Evolutionary conservation across 2,888 invertebrate species (phyloP), one percentile per base, ranked within the genome.

Genomic region (Apodemia arnacis): DNA sequence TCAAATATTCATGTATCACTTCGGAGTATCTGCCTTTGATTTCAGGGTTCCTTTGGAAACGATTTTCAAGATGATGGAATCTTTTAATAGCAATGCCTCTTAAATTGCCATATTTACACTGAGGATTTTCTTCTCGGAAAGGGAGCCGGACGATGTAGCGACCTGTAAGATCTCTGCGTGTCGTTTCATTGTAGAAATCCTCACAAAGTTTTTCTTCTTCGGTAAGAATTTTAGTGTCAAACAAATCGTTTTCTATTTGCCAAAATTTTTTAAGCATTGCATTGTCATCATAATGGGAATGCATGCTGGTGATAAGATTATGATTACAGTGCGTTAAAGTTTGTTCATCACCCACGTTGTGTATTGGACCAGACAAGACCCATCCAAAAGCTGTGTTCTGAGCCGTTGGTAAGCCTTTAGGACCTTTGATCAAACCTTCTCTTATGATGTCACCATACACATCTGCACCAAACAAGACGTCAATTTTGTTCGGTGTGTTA

Each of bases 31-130:
- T 18, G 4, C 15, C 2, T 38, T 73, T 79, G 3, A 70, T 3
- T 6, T 79, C 74, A 8, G 81, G 75, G 15, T 27, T 31, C 34
- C 49, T 81, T 3, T 11, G n/a, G 18, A 75, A 66, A 44, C 69
- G 74, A 27, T 66, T 38, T 66, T 81, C 81, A 73, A 81, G 59
- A 38, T 41, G 15, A 4, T 38, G 59, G 11, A 81, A 81, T 75
- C 69, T 41, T 63, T 54, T 63, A 18, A 66, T 27, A 1, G 75
- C 59, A 11, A 81, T 63, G 15, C 75, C 81, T 81, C 70, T 82
- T 21, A 81, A 84, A 49, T 84, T 41, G 27, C 85, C 88, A 54
- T 87, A 83, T 69, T 78, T 77, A 83, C 87, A 80, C 34, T 82
- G 31, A 73, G 87, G 87, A 38, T 38, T 11, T 10, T 38, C 11